Base-by-base conservation (phyloP, 2,888 invertebrate species). In the Thalpophila matura region DNA sequence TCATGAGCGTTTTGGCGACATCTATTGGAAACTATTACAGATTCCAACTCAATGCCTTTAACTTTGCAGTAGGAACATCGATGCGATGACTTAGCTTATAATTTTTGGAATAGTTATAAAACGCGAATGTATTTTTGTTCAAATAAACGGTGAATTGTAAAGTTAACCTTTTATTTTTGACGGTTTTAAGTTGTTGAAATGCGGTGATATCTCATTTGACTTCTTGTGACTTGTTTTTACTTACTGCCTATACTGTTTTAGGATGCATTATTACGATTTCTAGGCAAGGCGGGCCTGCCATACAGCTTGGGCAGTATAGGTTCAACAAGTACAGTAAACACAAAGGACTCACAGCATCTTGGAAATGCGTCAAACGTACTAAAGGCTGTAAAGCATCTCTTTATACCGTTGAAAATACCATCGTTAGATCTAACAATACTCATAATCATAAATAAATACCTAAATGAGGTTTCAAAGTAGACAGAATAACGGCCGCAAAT, bases 321-420 rank as follows among this genome's bases (percentile, higher is more conserved):
- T 89, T 78, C 59, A 79, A 85, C 58, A 83, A 77, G 49, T 76
- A 74, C 46, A 47, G 57, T 35, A 67, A 58, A 3, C 77, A 67
- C 33, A 74, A 38, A 1, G 81, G 84, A 0, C 43, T n/a, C n/a
- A n/a, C 72, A 5, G 59, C 59, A 22, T 59, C 60, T 35, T 59
- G 59, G 60, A 59, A 50, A 54, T 63, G 43, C 10, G 63, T 63
- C 4, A 62, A 51, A 43, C 31, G 27, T 51, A n/a, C 62, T 12
- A 61, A 51, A 51, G 51, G 51, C 3, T 61, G 62, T 18, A 51
- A 33, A 42, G 51, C 62, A 35, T 29, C 62, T 14, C 29, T 61
- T 2, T 61, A 42, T 20, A 62, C 62, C 0, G 42, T 42, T 4
- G 22, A 42, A 3, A 18, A 35, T 18, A 59, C 64, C 1, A 78